Evolutionary conservation across 2,797 vertebrate species (phyloP), one percentile per base, ranked within the genome.

Genomic region (Buceros bicornis): DNA sequence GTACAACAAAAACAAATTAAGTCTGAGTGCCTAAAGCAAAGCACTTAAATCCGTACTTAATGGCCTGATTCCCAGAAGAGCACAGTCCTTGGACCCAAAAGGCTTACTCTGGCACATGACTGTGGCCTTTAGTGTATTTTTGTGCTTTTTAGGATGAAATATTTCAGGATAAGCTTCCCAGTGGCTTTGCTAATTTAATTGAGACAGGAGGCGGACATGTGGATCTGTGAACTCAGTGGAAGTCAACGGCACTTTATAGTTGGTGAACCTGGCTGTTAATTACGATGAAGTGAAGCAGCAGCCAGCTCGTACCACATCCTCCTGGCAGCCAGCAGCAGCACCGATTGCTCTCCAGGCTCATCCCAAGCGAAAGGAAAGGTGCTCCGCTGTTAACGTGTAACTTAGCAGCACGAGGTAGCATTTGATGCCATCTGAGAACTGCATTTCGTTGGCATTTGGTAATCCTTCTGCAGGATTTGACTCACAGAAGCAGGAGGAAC

Each of bases 41-140:
- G 85, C 93, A 88, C 87, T 91, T 82, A 81, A 86, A 94, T 53
- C 89, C 64, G 22, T 67, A 70, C 48, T 91, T 97, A 93, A 95
- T 91, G 93, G 82, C 72, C 76, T 37, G 29, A 8, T 78, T 93
- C 94, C 87, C 85, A 88, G 85, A 42, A 50, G 91, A 91, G 15
- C 2, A 1, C 14, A 53, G 79, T n/a, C 91, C 76, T 47, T 22
- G 60, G 48, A 70, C 89, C 82, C 89, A 33, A 48, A 91, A 89
- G 71, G 19, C 64, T 93, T 22, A 2, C 20, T 71, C 45, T 1
- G 2, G 53, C 64, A 47, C 53, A 8, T 2, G 56, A 5, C 57
- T 47, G 81, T 8, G 28, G 80, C 88, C 93, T 92, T 94, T 43
- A 25, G 73, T 80, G 66, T 31, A 11, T 51, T 89, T 89, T 47